phyloP scores from a whole-genome alignment of 2,113 vertebrate genomes.

The Xiphophorus maculatus region DNA sequence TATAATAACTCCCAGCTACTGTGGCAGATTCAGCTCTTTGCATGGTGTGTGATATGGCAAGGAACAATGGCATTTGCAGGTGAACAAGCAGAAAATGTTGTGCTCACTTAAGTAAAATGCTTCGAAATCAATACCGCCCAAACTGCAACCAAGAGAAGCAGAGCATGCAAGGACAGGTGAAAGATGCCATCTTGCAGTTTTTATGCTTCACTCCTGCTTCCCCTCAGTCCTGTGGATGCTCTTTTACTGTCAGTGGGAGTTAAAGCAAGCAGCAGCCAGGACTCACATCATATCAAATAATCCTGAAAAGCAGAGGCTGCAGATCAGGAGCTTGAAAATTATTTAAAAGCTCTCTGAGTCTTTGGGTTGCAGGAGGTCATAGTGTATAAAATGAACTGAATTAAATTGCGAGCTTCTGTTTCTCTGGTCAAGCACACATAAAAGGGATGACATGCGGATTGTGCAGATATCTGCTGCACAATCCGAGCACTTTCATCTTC shows the following conservation, averaged over 20 bases:
- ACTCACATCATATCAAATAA: conserved; percentile 34
- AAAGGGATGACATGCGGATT: background rate
- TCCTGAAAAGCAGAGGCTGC: conserved; percentile 33
- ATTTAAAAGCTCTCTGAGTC: conserved; percentile 40
- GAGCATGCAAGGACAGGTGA: conserved; percentile 34
- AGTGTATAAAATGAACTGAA: background rate
- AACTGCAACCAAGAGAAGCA: conserved; percentile 21
- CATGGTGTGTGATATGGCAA: conserved; percentile 9
- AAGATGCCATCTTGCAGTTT: conserved; percentile 36
- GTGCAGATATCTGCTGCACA: background rate
- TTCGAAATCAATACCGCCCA: conserved; percentile 45
- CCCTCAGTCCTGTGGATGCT: conserved; percentile 19
- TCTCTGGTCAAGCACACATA: conserved; percentile 20
- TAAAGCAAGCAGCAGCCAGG: background rate
- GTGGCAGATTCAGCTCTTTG: conserved; percentile 42
- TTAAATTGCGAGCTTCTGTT: conserved; percentile 17
- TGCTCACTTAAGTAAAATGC: conserved; percentile 36
- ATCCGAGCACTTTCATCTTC: background rate
- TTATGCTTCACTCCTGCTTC: conserved; percentile 43
- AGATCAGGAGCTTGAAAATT: conserved; percentile 23
- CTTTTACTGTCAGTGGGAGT: conserved; percentile 21
- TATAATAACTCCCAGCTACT: conserved; percentile 52
- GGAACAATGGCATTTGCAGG: conserved; percentile 32
- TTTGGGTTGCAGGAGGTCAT: conserved; percentile 1
- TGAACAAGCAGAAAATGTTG: conserved; percentile 33